Evolutionary conservation across 2,888 invertebrate genomes (phyloP).

Genomic region (Protula sp.): DNA sequence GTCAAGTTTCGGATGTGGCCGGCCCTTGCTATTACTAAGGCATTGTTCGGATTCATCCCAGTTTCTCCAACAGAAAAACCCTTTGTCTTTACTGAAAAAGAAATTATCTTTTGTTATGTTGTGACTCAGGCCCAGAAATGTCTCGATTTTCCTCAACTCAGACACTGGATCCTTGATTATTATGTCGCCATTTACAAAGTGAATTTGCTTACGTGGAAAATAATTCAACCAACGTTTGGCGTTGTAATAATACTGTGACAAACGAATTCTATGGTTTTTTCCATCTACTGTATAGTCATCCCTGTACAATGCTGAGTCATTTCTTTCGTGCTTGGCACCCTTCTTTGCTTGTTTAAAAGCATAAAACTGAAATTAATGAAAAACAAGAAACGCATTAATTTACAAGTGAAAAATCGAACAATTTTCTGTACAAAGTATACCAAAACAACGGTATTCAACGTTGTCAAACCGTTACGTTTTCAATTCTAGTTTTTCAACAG

Average conservation of each 20-base stretch:
- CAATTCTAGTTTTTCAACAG: no score
- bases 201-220: conserved; percentile 84
- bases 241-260: conserved; percentile 61
- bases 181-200: conserved; percentile 71
- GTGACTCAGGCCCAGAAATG: conserved; percentile 43
- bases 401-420: no score
- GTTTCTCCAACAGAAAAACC: conserved; percentile 80
- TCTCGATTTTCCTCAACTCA: conserved; percentile 43
- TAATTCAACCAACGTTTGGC: conserved; percentile 86
- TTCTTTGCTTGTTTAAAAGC: no score
- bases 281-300: no score
- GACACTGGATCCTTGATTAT: conserved; percentile 43
- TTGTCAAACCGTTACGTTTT: no score
- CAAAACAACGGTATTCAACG: no score
- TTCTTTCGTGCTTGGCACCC: no score
- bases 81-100: conserved; percentile 93
- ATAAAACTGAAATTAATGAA: no score
- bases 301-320: no score
- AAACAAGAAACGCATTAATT: no score
- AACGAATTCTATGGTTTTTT: no score
- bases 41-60: conserved; percentile 69
- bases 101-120: conserved; percentile 67
- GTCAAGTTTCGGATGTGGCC: conserved; percentile 86
- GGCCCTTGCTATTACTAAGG: conserved; percentile 80
- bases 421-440: no score